Evolutionary conservation across 2,888 invertebrate species (phyloP).

Genomic region (Hydriomena furcata): DNA sequence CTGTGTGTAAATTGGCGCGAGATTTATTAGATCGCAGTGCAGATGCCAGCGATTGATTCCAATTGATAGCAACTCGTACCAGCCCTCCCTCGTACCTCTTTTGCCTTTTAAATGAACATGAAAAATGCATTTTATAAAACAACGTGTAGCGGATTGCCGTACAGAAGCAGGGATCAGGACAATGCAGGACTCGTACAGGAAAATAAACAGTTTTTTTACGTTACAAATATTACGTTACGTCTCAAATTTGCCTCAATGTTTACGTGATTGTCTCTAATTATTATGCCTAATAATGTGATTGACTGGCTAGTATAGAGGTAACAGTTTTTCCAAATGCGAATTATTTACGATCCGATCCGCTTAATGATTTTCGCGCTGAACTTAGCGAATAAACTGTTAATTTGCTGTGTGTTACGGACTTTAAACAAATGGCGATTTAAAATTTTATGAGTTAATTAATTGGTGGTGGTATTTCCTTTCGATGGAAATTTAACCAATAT

Average conservation of each 20-base stretch:
- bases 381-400: constrained; percentile 11
- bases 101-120: constrained; percentile 39
- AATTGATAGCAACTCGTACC: constrained; percentile 35
- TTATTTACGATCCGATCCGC: constrained; percentile 14
- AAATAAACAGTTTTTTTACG: too few species aligned
- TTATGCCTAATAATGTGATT: too few species aligned
- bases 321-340: constrained; percentile 18
- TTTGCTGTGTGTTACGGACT: constrained; percentile 8
- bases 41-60: constrained; percentile 49
- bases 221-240: too few species aligned
- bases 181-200: too few species aligned
- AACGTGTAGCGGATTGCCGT: too few species aligned
- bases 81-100: constrained; percentile 28
- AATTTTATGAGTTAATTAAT: constrained; percentile 17
- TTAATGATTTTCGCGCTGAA: constrained; percentile 11
- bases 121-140: constrained; percentile 29
- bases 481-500: too few species aligned
- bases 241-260: too few species aligned
- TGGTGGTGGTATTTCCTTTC: constrained; percentile 11
- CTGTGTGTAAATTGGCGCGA: constrained; percentile 16
- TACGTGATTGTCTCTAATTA: too few species aligned
- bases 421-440: constrained; percentile 15
- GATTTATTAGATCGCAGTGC: constrained; percentile 56
- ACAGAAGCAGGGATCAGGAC: too few species aligned
- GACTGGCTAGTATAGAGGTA: too few species aligned